Evolutionary conservation across 2,797 vertebrate species (phyloP).

Genomic region (Sebastiscus albofasciatus): DNA sequence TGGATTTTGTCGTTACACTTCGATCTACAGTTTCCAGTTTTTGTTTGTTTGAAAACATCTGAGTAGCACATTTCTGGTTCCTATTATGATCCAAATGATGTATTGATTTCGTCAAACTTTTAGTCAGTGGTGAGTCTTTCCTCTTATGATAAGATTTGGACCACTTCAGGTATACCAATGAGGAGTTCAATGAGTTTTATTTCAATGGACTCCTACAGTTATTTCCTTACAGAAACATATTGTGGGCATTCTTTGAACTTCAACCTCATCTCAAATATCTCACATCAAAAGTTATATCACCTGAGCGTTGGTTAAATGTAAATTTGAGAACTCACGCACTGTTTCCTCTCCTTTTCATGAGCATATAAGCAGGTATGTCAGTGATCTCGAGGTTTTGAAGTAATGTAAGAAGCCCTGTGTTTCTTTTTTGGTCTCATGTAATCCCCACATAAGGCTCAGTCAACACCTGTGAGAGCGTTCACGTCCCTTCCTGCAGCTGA

Average conservation of each 20-base stretch:
- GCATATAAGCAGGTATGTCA: neutral
- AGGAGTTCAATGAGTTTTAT: neutral
- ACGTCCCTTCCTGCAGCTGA: slow-evolving; percentile 44
- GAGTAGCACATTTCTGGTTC: neutral
- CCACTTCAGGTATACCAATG: neutral
- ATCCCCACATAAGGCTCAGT: slow-evolving; percentile 49
- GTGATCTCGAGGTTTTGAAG: neutral
- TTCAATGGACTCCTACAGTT: neutral
- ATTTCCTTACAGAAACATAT: slow-evolving; percentile 1
- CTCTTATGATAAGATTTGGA: neutral
- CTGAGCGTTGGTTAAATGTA: neutral
- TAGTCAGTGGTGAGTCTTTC: neutral
- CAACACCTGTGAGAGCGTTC: slow-evolving; percentile 53
- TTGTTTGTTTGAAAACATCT: slow-evolving; percentile 11
- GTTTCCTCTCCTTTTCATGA: slow-evolving; percentile 5
- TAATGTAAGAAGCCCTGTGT: slow-evolving; percentile 2
- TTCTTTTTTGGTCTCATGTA: slow-evolving; percentile 38
- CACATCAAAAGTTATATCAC: neutral
- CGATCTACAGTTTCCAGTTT: neutral
- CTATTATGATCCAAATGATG: neutral
- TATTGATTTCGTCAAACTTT: neutral
- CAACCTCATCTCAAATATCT: slow-evolving; percentile 3
- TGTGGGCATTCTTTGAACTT: neutral
- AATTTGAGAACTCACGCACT: neutral
- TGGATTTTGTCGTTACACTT: neutral